Evolutionary conservation across 2,888 invertebrate genomes (phyloP), one percentile per base, ranked within the genome.

Genomic region (Malthinus seriepunctatus): DNA sequence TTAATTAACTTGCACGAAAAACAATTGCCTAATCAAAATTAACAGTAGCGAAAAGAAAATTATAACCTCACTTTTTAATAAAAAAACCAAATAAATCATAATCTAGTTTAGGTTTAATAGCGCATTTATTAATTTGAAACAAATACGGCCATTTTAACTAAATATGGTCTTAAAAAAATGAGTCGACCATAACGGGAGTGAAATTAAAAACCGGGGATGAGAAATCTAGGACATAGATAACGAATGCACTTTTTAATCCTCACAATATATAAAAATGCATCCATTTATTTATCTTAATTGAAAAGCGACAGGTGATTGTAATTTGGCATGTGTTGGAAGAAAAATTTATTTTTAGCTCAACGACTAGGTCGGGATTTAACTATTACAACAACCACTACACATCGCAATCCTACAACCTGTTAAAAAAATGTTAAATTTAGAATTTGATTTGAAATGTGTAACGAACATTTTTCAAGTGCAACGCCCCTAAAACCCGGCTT

Each of bases 151-250:
- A n/a, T 45, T 51, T 45, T 15, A 42, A 32, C 32, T 47, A 57
- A 51, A 37, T 51, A 56, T 50, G 48, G 52, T 47, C 35, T 56
- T 42, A 32, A 34, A 35, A 50, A 52, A 53, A 50, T 42, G 33
- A 46, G 14, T 32, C 15, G 15, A 8, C 34, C 23, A 45, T 14
- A 37, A 53, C 14, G 12, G 50, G 54, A 45, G 51, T 42, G 47
- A 60, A 60, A 47, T 35, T 37, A 35, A 33, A 33, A 52, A 57
- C 32, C 23, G 51, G 56, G 61, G 51, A 62, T 56, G 58, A 38
- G 62, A 51, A 53, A 51, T 45, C 50, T 63, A 54, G 56, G 57
- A 56, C 59, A 49, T 52, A 62, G 61, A 61, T 63, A 62, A 56
- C 47, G 56, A 60, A 63, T 56, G 54, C 54, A 56, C 37, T 62